A percentile compares a stretch with the other conserved stretches of the same genome.
These are phyloP conservation scores for Scomberomorus guttatus DNA, from an alignment of 2,797 vertebrate species.

Conservation along the genomic window DNA sequence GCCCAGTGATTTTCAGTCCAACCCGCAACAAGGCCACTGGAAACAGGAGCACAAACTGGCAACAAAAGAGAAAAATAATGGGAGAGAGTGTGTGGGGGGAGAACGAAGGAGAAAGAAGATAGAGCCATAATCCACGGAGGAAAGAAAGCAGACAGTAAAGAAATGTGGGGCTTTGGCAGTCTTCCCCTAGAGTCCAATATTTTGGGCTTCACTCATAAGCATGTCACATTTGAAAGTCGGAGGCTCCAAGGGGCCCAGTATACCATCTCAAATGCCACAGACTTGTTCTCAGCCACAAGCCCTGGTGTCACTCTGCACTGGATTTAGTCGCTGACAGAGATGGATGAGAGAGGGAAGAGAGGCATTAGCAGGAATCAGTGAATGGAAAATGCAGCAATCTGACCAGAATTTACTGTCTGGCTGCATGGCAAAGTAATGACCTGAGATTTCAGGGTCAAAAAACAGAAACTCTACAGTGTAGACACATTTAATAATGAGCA, in stretches of 20 bases:
- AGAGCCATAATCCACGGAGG: conserved; percentile 59
- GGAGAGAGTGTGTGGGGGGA: neutral
- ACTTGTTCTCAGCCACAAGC: conserved; percentile 79
- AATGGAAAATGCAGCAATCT: conserved; percentile 72
- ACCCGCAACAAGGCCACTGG: conserved; percentile 55
- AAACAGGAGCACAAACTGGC: conserved; percentile 57
- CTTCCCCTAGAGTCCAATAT: conserved; percentile 62
- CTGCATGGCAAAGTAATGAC: conserved; percentile 55
- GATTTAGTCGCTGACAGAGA: conserved; percentile 81
- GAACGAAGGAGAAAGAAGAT: conserved; percentile 30
- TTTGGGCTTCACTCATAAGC: conserved; percentile 71
- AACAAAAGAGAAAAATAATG: conserved; percentile 34
- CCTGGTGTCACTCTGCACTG: conserved; percentile 74
- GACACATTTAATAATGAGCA: conserved; percentile 8
- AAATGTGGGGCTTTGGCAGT: conserved; percentile 57
- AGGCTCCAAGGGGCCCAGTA: conserved; percentile 67
- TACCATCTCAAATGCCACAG: conserved; percentile 80
- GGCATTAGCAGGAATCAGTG: conserved; percentile 78
- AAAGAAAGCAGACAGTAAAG: conserved; percentile 64
- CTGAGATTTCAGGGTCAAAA: conserved; percentile 48
- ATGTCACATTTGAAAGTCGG: conserved; percentile 74
- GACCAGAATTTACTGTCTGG: conserved; percentile 70
- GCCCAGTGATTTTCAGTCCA: conserved; percentile 46
- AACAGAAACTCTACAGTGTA: conserved; percentile 8
- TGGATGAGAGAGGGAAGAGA: conserved; percentile 78